Evolutionary conservation across 2,888 invertebrate genomes (phyloP).

Genomic region (Ennomos quercinarius): DNA sequence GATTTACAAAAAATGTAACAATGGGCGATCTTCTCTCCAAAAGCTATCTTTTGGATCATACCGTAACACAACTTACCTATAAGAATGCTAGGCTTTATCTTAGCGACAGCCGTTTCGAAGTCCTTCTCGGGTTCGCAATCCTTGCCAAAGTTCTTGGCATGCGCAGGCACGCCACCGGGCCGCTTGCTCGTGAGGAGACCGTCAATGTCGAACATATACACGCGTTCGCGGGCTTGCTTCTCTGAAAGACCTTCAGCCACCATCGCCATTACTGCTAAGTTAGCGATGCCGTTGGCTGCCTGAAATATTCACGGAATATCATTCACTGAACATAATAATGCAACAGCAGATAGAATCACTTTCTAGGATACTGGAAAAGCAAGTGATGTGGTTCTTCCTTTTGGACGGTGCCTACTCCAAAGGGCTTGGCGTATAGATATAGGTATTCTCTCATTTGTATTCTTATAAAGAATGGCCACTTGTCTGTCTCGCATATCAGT

Average conservation of each 20-base stretch:
- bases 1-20: no score
- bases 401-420: no score
- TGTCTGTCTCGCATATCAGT: no score
- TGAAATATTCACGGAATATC: conserved; percentile 53
- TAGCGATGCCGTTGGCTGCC: conserved; percentile 97
- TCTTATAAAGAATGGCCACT: no score
- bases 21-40: no score
- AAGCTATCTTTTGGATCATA: no score
- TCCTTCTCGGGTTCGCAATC: conserved; percentile 91
- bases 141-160: conserved; percentile 91
- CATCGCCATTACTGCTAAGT: conserved; percentile 96
- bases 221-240: conserved; percentile 92
- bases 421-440: no score
- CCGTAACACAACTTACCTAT: conserved; percentile 87
- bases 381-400: no score
- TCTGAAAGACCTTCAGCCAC: conserved; percentile 86
- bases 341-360: no score
- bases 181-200: conserved; percentile 92
- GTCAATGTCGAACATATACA: conserved; percentile 98
- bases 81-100: conserved; percentile 94
- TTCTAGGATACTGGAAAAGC: no score
- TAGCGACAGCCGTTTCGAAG: conserved; percentile 91
- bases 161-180: conserved; percentile 88
- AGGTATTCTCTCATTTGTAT: no score
- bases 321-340: no score